Evolutionary conservation across 2,888 invertebrate species (phyloP).

Genomic region (Malthinus seriepunctatus): DNA sequence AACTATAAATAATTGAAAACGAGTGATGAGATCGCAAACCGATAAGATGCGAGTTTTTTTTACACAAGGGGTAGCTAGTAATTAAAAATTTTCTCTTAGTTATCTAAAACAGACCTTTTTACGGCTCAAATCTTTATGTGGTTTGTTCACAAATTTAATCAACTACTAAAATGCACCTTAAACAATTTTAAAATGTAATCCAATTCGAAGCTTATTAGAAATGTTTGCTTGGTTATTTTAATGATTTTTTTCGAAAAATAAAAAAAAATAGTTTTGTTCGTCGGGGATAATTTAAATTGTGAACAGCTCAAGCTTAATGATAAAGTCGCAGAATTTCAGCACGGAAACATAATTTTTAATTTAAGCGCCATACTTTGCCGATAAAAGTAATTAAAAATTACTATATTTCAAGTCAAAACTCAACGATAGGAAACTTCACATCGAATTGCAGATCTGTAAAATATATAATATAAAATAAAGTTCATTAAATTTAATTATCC

Average conservation of each 20-base stretch:
- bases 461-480: neutral
- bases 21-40: constrained; percentile 47
- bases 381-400: constrained; percentile 36
- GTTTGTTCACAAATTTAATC: constrained; percentile 15
- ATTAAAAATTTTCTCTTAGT: constrained; percentile 34
- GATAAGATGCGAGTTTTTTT: constrained; percentile 43
- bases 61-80: constrained; percentile 28
- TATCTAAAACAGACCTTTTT: constrained; percentile 10
- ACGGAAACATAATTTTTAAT: constrained; percentile 44
- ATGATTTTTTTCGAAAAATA: too few relatives aligned
- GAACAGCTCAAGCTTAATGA: constrained; percentile 14
- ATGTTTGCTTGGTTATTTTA: too few relatives aligned
- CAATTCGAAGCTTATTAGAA: neutral
- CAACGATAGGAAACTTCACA: constrained; percentile 17
- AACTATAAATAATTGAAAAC: constrained; percentile 54
- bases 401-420: constrained; percentile 24
- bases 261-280: too few relatives aligned
- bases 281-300: constrained; percentile 7
- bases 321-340: constrained; percentile 22
- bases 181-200: neutral
- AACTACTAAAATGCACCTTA: neutral
- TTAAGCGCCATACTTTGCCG: constrained; percentile 33
- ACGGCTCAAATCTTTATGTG: constrained; percentile 12
- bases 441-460: constrained; percentile 14
- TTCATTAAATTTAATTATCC: constrained; percentile 8